These are phyloP conservation scores for Synaphobranchus kaupii DNA, from an alignment of 2,797 vertebrate genomes.

Conservation along the genomic window DNA sequence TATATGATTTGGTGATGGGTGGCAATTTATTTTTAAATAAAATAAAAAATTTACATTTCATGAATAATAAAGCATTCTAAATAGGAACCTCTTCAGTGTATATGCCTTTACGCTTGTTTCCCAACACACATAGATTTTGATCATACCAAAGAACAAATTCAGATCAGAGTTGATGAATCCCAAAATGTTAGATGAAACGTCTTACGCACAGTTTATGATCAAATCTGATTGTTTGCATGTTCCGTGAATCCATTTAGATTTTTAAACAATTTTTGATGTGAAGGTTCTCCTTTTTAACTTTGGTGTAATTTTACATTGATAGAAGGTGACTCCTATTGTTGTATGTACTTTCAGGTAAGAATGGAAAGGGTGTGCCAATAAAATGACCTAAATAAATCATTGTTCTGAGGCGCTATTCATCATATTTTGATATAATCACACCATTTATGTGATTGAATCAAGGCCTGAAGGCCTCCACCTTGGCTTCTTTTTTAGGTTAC, in stretches of 20 bases:
- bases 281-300: neutral
- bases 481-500: neutral
- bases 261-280: neutral
- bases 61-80: too few relatives aligned
- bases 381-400: neutral
- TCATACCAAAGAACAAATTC: too few relatives aligned
- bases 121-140: too few relatives aligned
- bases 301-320: neutral
- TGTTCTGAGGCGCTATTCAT: neutral
- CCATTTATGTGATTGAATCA: neutral
- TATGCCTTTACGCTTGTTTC: too few relatives aligned
- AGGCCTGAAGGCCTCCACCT: neutral
- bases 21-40: too few relatives aligned
- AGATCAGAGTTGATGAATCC: too few relatives aligned
- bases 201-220: neutral
- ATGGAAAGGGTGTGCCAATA: neutral
- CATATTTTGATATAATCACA: neutral
- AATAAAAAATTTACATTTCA: too few relatives aligned
- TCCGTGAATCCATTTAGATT: neutral
- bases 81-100: too few relatives aligned
- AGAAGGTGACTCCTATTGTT: neutral
- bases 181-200: too few relatives aligned
- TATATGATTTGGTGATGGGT: too few relatives aligned
- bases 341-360: neutral
- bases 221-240: neutral